Conservation (phyloP, 2,888 invertebrate genomes). For the Helobdella robusta region DNA sequence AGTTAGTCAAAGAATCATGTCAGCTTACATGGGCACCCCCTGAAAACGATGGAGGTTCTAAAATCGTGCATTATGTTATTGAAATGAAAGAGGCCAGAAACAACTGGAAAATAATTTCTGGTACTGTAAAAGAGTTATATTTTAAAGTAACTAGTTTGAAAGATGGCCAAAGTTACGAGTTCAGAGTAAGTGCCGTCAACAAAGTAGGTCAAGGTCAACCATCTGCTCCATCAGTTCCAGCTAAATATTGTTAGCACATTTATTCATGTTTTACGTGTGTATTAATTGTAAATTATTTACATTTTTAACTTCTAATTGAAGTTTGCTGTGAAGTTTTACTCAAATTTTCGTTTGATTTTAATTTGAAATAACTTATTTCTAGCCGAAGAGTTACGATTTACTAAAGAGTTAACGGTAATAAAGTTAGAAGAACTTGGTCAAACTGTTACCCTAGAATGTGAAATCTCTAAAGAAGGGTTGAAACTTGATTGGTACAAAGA, state of each 20-base stretch:
- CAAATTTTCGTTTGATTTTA: background rate
- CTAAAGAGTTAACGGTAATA: conserved; percentile 41
- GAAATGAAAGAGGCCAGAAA: conserved; percentile 33
- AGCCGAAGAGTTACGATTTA: conserved; percentile 45
- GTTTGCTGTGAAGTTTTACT: background rate
- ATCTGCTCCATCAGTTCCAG: conserved; percentile 32
- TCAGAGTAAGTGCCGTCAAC: conserved; percentile 75
- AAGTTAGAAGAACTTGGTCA: conserved; percentile 40
- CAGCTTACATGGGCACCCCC: conserved; percentile 32
- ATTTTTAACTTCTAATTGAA: background rate
- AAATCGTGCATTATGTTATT: conserved; percentile 33
- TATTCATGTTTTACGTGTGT: conserved; percentile 16
- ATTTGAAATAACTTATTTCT: conserved; percentile 22
- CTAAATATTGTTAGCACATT: conserved; percentile 32
- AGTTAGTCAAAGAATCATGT: conserved; percentile 71
- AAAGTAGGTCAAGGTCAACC: conserved; percentile 74
- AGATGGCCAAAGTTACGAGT: conserved; percentile 61
- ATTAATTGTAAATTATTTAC: background rate
- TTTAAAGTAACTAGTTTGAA: conserved; percentile 73
- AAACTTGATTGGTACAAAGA: conserved; percentile 63
- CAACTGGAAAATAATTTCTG: conserved; percentile 40
- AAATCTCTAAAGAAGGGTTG: conserved; percentile 68
- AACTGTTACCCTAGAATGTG: conserved; percentile 59
- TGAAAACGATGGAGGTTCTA: conserved; percentile 32
- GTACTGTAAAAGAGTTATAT: conserved; percentile 52